Base-by-base conservation (phyloP, 2,797 vertebrate species). In the Poecilia velifera region DNA sequence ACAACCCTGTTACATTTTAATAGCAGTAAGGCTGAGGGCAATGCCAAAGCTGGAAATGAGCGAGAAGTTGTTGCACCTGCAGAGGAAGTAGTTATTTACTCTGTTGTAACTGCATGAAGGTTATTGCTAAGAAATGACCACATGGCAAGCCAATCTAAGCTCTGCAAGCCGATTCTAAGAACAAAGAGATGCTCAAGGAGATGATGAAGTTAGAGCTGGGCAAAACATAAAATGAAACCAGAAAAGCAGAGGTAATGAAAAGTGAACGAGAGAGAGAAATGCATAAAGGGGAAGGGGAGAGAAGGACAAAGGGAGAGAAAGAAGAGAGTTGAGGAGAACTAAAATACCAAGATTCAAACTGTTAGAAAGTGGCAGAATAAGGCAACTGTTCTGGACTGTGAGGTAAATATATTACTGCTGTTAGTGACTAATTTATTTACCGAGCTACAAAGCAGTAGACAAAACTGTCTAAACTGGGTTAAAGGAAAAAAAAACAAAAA, bases 61-160 rank as follows among this genome's bases (percentile, higher is more conserved):
- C 1, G 74, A 91, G 84, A 81, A 51, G 74, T 81, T 83, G 73
- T 64, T 39, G 45, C 73, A 84, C 68, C 78, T 91, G 76, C 86
- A 76, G 87, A 82, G 82, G 16, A 81, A 90, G 81, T 77, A 87
- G 39, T 80, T 86, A 3, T 86, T 84, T 88, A 83, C 88, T 73
- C 91, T 81, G 82, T 71, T 72, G 81, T 86, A 90, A 92, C 76
- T 85, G 84, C 83, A 84, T 89, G 78, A 82, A 80, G 81, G 87
- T 93, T 89, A 90, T 91, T 22, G 86, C 90, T 12, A 84, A 86
- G 77, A 93, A 87, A 89, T 77, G 71, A n/a, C 66, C 20, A 45
- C 12, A 45, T 43, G 43, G 41, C 5, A n/a, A 71, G 25, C 4
- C 41, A 84, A 88, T 91, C 89, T 79, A 89, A 89, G 76, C 78